Evolutionary conservation across 2,888 invertebrate genomes (phyloP).

Genomic region (Acanthopleura granulata): DNA sequence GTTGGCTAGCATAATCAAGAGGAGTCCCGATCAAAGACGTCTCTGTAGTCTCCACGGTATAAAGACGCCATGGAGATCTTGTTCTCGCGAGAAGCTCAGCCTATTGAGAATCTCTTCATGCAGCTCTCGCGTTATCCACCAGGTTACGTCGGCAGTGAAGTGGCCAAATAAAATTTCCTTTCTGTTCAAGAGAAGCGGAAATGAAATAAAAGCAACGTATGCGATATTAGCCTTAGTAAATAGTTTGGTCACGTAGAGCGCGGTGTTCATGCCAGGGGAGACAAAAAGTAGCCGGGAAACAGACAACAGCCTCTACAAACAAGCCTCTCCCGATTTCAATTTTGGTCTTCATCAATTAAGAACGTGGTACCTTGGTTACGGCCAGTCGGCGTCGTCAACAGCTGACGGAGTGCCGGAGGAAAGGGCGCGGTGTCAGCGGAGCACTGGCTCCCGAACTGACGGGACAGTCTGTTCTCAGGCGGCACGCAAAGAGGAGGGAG

Average conservation of each 20-base stretch:
- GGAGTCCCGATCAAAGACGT: not conserved
- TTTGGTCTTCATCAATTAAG: constrained; percentile 21
- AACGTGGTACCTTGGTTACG: constrained; percentile 15
- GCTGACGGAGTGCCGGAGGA: constrained; percentile 4
- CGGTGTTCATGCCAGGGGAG: not conserved
- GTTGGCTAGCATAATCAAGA: not conserved
- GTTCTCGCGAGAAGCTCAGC: not conserved
- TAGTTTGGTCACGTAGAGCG: constrained; percentile 19
- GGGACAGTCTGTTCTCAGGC: not conserved
- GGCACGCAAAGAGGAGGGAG: not conserved
- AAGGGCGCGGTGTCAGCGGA: too few relatives aligned
- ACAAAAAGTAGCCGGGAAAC: constrained; percentile 7
- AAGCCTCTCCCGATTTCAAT: constrained; percentile 15
- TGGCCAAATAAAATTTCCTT: constrained; percentile 21
- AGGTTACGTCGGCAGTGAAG: not conserved
- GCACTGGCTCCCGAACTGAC: not conserved
- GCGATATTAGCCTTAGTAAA: constrained; percentile 19
- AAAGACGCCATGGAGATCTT: not conserved
- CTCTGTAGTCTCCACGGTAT: not conserved
- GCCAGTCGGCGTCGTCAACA: not conserved
- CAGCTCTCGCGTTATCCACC: not conserved
- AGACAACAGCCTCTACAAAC: constrained; percentile 11
- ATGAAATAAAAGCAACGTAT: constrained; percentile 21
- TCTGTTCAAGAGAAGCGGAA: not conserved
- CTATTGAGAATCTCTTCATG: not conserved